Percentiles rank a stretch among this genome's conserved stretches.
phyloP scores from a whole-genome alignment of 92 coral and sea anemone species.

The Porites cylindrica region DNA sequence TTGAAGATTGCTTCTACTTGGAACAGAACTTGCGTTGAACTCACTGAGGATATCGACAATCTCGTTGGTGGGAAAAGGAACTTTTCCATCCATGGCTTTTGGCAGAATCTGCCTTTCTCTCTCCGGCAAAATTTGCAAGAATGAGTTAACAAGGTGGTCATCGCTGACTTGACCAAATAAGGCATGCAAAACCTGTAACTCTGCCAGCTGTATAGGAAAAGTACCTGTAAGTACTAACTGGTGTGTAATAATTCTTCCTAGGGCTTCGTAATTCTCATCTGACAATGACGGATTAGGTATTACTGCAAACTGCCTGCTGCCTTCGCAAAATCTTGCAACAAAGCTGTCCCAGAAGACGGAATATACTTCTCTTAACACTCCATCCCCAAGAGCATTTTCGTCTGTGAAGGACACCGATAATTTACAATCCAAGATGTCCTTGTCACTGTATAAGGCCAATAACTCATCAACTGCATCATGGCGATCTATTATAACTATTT shows the following conservation, averaged over 20 bases:
- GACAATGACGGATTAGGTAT: constrained; percentile 30
- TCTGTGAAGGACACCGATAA: constrained; percentile 37
- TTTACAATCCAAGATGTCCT: constrained; percentile 24
- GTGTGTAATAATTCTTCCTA: constrained; percentile 66
- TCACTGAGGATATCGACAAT: constrained; percentile 37
- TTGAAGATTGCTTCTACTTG: constrained; percentile 15
- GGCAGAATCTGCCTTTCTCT: constrained; percentile 21
- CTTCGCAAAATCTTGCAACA: constrained; percentile 57
- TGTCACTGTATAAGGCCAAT: constrained; percentile 43
- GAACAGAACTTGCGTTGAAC: constrained; percentile 19
- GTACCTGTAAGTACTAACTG: constrained; percentile 65
- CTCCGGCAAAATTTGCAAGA: constrained; percentile 22
- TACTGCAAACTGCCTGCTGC: constrained; percentile 33
- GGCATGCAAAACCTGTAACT: constrained; percentile 36
- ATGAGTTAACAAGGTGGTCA: constrained; percentile 35
- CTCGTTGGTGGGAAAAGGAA: constrained; percentile 27
- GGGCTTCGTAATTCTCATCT: constrained; percentile 49
- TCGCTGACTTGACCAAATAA: constrained; percentile 56
- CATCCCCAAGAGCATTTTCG: constrained; percentile 69
- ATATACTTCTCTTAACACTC: constrained; percentile 60
- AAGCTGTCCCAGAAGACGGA: constrained; percentile 63
- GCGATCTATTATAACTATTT: constrained; percentile 16
- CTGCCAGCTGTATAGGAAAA: constrained; percentile 57
- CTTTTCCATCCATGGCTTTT: not conserved
- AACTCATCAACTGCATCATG: constrained; percentile 48